Percentiles rank a stretch among this genome's conserved stretches.
These are phyloP conservation scores for Axea sp. DNA, from an alignment of 2,888 invertebrate species.

Conservation along the genomic window DNA sequence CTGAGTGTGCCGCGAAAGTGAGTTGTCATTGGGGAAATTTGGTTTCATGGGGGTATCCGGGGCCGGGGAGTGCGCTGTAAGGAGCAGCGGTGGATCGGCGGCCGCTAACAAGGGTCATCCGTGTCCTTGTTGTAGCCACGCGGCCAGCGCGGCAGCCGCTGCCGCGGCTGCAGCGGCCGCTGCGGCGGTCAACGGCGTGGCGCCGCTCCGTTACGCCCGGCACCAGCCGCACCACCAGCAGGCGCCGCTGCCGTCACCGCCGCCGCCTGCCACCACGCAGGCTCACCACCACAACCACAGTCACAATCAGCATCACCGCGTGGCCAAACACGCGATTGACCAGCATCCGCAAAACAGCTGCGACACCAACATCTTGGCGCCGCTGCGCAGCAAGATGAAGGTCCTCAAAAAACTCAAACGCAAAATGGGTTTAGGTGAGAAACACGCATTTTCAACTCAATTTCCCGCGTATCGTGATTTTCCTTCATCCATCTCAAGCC, in stretches of 20 bases:
- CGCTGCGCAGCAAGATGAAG: slow-evolving; percentile 88
- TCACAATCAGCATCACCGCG: slow-evolving; percentile 64
- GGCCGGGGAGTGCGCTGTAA: slow-evolving; percentile 76
- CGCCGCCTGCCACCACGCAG: slow-evolving; percentile 31
- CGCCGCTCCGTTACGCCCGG: slow-evolving; percentile 65
- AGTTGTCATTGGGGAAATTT: slow-evolving; percentile 57
- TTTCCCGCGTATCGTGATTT: too few species aligned
- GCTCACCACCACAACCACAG: slow-evolving; percentile 51
- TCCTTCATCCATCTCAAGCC: too few species aligned
- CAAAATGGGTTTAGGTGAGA: slow-evolving; percentile 92
- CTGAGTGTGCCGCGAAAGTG: slow-evolving; percentile 27
- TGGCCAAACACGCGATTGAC: slow-evolving; percentile 49
- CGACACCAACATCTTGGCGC: slow-evolving; percentile 79
- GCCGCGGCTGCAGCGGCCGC: slow-evolving; percentile 70
- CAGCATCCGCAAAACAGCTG: slow-evolving; percentile 60
- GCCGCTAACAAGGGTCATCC: slow-evolving; percentile 74
- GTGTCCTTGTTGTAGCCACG: slow-evolving; percentile 75
- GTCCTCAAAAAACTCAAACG: slow-evolving; percentile 93
- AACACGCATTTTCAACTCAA: too few species aligned
- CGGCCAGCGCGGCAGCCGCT: slow-evolving; percentile 71
- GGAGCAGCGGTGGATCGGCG: slow-evolving; percentile 64
- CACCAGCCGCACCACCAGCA: slow-evolving; percentile 39
- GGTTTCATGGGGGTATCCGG: slow-evolving; percentile 77
- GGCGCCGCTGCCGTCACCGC: slow-evolving; percentile 29
- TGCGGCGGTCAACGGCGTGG: slow-evolving; percentile 66